Conservation (phyloP, 2,113 vertebrate genomes). For the Hydrochoerus hydrochaeris region DNA sequence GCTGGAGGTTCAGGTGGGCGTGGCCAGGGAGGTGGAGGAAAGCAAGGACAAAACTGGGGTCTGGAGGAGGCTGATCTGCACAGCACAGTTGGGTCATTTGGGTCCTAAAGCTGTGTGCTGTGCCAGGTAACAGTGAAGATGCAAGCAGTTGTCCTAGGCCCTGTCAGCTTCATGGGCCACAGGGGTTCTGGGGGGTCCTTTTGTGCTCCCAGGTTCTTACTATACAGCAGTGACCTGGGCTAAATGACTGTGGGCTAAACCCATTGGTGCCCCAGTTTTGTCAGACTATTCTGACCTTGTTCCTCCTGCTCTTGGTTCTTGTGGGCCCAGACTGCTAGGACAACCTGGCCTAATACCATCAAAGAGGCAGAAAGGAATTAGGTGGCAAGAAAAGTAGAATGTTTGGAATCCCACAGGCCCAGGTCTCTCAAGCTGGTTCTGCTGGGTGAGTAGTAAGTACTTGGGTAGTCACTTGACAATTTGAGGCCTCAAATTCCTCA, state of each 20-base stretch:
- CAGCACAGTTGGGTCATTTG: neutral
- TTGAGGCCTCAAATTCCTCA: neutral
- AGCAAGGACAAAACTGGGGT: neutral
- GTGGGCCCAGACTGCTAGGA: neutral
- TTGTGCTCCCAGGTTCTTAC: neutral
- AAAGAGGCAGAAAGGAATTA: neutral
- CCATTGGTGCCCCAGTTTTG: neutral
- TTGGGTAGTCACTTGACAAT: too few species aligned
- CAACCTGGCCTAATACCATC: neutral
- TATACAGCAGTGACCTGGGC: neutral
- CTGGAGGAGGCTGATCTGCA: neutral
- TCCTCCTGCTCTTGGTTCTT: neutral
- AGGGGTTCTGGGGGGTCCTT: neutral
- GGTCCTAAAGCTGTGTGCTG: neutral
- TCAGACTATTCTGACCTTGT: neutral
- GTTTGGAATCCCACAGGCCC: too few species aligned
- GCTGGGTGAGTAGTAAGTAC: accelerated
- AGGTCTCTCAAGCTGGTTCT: neutral
- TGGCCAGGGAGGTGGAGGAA: neutral
- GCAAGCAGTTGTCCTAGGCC: neutral
- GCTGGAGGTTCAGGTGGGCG: neutral
- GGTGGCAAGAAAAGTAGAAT: neutral
- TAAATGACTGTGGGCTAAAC: neutral
- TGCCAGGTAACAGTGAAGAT: neutral
- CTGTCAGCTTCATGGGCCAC: neutral